Percentiles rank a stretch among this genome's conserved stretches.
phyloP scores from a whole-genome alignment of 2,113 vertebrate species.

The cat (Felis catus) region DNA sequence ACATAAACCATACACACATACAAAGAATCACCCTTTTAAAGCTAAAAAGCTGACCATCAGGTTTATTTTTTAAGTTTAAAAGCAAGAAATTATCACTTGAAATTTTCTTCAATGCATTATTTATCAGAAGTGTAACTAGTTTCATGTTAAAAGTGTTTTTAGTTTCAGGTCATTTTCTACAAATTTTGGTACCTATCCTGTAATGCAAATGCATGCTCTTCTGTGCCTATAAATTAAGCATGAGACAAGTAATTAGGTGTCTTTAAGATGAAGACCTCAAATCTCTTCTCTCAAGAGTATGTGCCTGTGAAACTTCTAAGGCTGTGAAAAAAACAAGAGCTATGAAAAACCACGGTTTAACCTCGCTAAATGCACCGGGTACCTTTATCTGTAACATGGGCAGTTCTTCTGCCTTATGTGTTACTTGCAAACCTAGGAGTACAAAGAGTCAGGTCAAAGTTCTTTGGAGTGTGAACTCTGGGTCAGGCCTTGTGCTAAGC shows the following conservation, averaged over 20 bases:
- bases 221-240: not conserved
- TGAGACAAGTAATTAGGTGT: not conserved
- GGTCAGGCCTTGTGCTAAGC: not conserved
- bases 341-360: not conserved
- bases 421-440: not conserved
- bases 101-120: not conserved
- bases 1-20: not conserved
- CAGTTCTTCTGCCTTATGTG: not conserved
- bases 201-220: not conserved
- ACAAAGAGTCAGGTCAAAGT: not conserved
- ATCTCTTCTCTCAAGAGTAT: not conserved
- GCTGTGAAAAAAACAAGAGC: not conserved
- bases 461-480: not conserved
- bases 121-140: not conserved
- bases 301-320: not conserved
- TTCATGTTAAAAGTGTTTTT: conserved; percentile 27
- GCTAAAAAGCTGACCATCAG: not conserved
- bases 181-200: not conserved
- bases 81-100: not conserved
- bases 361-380: not conserved
- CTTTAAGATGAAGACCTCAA: not conserved
- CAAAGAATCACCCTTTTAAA: not conserved
- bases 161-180: not conserved
- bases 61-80: not conserved
- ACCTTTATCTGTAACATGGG: not conserved